Conservation (phyloP, 1,140 invertebrate genomes). For the Heterodera schachtii region DNA sequence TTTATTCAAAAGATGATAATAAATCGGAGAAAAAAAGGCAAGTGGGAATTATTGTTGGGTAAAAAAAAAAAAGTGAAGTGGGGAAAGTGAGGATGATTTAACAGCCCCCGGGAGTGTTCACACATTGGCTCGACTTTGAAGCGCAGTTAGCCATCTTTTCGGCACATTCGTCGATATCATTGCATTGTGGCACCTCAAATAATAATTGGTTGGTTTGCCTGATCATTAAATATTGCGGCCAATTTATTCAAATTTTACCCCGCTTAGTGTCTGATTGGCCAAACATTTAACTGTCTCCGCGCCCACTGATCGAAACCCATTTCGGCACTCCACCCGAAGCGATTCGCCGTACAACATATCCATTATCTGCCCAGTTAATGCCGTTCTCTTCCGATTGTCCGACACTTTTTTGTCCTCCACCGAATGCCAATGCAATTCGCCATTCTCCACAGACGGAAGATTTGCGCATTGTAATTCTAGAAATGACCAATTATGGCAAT, state of each 20-base stretch:
- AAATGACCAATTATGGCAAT: constrained; percentile 29
- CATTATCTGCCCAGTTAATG: not conserved
- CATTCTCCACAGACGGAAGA: constrained; percentile 74
- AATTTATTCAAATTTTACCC: constrained; percentile 60
- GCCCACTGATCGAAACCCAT: constrained; percentile 82
- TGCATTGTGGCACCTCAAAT: constrained; percentile 70
- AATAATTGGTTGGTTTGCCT: not conserved
- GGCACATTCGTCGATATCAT: constrained; percentile 87
- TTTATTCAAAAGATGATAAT: too few relatives aligned
- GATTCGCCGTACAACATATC: constrained; percentile 84
- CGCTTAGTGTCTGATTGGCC: constrained; percentile 80
- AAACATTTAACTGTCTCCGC: constrained; percentile 86
- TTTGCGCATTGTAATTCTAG: constrained; percentile 78
- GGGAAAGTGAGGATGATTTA: too few relatives aligned
- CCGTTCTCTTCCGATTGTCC: constrained; percentile 54
- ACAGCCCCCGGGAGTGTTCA: constrained; percentile 86
- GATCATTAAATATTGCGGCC: too few relatives aligned
- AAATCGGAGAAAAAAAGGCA: too few relatives aligned
- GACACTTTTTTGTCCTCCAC: not conserved
- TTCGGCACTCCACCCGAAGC: constrained; percentile 85
- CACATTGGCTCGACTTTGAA: constrained; percentile 74
- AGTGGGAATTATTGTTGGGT: too few relatives aligned
- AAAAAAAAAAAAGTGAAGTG: too few relatives aligned
- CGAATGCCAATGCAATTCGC: constrained; percentile 38
- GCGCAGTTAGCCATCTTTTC: constrained; percentile 69